These are phyloP conservation scores for Danionella dracula DNA, from an alignment of 2,797 vertebrate genomes.

Conservation along the genomic window DNA sequence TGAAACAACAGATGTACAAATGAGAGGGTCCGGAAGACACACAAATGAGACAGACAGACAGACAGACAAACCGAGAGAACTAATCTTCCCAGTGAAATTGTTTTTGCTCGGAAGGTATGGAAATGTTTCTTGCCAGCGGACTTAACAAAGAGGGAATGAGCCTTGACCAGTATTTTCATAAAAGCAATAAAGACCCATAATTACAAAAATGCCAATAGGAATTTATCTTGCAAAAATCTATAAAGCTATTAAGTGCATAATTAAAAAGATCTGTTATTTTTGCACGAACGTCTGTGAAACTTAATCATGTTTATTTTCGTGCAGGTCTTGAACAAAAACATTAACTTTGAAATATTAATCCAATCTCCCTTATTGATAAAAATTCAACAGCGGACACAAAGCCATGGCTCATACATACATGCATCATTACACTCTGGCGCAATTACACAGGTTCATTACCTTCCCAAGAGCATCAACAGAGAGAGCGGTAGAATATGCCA, in stretches of 20 bases:
- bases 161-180: conserved; percentile 81
- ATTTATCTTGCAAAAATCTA: conserved; percentile 83
- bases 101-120: conserved; percentile 58
- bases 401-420: conserved; percentile 76
- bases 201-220: conserved; percentile 82
- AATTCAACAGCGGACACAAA: conserved; percentile 73
- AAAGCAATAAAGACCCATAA: conserved; percentile 81
- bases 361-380: conserved; percentile 76
- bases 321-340: conserved; percentile 76
- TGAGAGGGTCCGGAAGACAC: too few species aligned
- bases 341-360: conserved; percentile 84
- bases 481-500: conserved; percentile 26
- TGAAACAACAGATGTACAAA: background rate
- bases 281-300: conserved; percentile 74
- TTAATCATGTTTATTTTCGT: conserved; percentile 73
- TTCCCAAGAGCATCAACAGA: conserved; percentile 54
- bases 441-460: conserved; percentile 76
- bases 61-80: background rate
- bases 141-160: conserved; percentile 70
- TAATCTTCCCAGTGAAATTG: conserved; percentile 49
- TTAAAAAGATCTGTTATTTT: conserved; percentile 81
- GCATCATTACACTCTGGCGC: conserved; percentile 73
- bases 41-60: background rate
- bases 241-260: conserved; percentile 80
- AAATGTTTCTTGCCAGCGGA: conserved; percentile 64